A percentile compares a stretch with the other conserved stretches of the same genome.
Evolutionary conservation across 2,797 vertebrate species (phyloP).

Genomic region (Kryptolebias ocellatus): DNA sequence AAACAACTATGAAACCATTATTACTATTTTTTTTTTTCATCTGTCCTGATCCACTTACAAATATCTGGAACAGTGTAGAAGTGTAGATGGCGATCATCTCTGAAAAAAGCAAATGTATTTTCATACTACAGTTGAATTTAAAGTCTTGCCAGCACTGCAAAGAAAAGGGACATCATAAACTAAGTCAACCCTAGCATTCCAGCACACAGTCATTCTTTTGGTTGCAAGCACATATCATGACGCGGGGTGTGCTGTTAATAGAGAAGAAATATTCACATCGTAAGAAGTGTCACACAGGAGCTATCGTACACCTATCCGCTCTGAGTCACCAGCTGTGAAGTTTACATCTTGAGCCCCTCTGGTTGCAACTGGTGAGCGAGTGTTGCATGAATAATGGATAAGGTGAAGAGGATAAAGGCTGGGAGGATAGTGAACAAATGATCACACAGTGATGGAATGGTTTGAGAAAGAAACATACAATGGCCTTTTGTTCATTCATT

Average conservation of each 20-base stretch:
- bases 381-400: constrained; percentile 63
- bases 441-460: constrained; percentile 33
- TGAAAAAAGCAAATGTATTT: not conserved
- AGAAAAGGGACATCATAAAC: constrained; percentile 14
- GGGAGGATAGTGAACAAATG: constrained; percentile 31
- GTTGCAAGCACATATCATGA: constrained; percentile 15
- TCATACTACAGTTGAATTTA: not conserved
- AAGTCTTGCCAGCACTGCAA: not conserved
- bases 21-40: too few relatives aligned
- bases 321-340: constrained; percentile 42
- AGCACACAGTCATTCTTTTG: not conserved
- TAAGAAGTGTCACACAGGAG: constrained; percentile 17
- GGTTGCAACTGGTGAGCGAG: constrained; percentile 24
- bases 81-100: too few relatives aligned
- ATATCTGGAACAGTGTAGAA: too few relatives aligned
- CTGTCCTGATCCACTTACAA: too few relatives aligned
- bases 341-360: constrained; percentile 42
- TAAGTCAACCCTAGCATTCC: not conserved
- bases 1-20: too few relatives aligned
- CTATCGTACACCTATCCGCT: constrained; percentile 36
- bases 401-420: constrained; percentile 26
- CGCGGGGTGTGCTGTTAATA: constrained; percentile 8
- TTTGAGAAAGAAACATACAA: constrained; percentile 17
- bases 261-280: constrained; percentile 46
- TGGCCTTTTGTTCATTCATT: constrained; percentile 25